Conservation (phyloP, 2,797 vertebrate species). For the Diplodus sargus region DNA sequence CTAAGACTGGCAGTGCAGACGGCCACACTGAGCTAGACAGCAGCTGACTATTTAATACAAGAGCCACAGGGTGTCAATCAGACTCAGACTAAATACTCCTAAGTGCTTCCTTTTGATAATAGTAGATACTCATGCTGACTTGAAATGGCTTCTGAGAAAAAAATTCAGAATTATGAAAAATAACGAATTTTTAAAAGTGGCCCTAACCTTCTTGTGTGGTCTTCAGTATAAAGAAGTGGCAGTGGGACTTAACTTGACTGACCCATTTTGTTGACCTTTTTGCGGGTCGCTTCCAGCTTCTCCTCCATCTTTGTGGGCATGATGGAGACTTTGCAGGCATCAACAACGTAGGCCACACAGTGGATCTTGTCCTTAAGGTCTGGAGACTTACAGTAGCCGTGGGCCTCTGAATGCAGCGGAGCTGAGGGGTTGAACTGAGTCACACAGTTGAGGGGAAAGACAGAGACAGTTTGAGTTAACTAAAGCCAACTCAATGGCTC, state of each 20-base stretch:
- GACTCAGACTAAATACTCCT: too few relatives aligned
- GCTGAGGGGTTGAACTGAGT: conserved; percentile 70
- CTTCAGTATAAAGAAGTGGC: too few relatives aligned
- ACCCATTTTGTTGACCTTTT: conserved; percentile 70
- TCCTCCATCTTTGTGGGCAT: conserved; percentile 61
- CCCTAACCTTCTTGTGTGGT: too few relatives aligned
- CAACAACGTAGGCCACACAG: conserved; percentile 74
- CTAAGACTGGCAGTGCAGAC: too few relatives aligned
- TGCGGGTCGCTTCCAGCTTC: conserved; percentile 68
- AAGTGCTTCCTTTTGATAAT: too few relatives aligned
- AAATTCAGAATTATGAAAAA: too few relatives aligned
- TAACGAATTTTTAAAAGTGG: too few relatives aligned
- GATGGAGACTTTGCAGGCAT: conserved; percentile 70
- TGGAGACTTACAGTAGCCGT: conserved; percentile 23
- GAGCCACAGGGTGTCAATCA: too few relatives aligned
- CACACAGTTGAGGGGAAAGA: not conserved
- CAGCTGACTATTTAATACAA: too few relatives aligned
- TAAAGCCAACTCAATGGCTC: not conserved
- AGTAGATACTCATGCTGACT: too few relatives aligned
- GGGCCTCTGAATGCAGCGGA: conserved; percentile 48
- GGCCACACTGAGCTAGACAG: too few relatives aligned
- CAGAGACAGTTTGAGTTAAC: not conserved
- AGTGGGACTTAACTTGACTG: conserved; percentile 1
- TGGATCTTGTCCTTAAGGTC: conserved; percentile 44
- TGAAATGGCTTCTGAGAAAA: too few relatives aligned